These are phyloP conservation scores for Nannospalax galili DNA, from an alignment of 2,113 vertebrate species.

Conservation along the genomic window DNA sequence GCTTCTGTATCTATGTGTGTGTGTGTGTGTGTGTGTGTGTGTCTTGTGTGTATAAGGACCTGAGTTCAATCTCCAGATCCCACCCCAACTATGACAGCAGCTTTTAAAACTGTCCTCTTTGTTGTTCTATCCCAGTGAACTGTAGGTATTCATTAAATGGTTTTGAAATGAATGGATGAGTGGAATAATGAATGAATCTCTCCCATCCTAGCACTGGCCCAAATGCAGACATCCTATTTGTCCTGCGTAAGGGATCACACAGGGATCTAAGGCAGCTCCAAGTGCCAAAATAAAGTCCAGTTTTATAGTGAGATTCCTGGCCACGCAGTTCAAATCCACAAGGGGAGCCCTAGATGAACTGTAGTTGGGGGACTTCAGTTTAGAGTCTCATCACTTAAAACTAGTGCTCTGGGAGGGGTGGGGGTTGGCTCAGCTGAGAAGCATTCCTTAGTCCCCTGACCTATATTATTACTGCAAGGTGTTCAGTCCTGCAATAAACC, in stretches of 20 bases:
- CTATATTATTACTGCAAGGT: neutral
- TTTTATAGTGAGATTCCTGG: neutral
- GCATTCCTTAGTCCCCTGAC: constrained; percentile 45
- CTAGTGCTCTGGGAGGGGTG: constrained; percentile 32
- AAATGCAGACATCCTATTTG: neutral
- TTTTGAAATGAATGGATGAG: neutral
- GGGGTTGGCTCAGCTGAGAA: constrained; percentile 49
- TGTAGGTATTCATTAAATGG: neutral
- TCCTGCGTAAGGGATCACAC: neutral
- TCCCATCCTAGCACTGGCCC: too few relatives aligned
- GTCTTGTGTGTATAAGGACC: neutral
- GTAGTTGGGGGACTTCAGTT: constrained; percentile 35
- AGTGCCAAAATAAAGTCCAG: fast-evolving
- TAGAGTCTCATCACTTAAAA: constrained; percentile 31
- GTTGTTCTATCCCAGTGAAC: neutral
- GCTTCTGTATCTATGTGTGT: too few relatives aligned
- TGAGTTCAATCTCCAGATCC: too few relatives aligned
- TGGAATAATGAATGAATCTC: neutral
- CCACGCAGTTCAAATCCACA: fast-evolving
- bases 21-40: too few relatives aligned
- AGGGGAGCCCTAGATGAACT: constrained; percentile 42
- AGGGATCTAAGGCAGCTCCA: neutral
- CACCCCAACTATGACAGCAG: neutral
- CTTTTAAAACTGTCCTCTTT: neutral
- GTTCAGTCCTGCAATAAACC: neutral